A percentile compares a stretch with the other conserved stretches of the same genome.
These are phyloP conservation scores for Microdon myrmicae DNA, from an alignment of 2,888 invertebrate genomes.

Conservation along the genomic window DNA sequence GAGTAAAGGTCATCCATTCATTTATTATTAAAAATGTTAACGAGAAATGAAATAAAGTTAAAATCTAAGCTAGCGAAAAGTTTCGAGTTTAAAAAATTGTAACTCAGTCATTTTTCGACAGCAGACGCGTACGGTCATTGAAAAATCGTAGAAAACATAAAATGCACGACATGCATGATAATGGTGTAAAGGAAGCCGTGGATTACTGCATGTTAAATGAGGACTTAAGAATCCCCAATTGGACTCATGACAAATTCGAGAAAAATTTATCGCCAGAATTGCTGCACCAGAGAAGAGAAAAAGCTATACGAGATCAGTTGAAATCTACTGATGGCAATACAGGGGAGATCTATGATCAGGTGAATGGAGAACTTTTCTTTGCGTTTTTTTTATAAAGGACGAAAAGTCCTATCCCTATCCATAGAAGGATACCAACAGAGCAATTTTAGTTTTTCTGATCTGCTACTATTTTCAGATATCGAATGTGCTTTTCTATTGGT, in stretches of 20 bases:
- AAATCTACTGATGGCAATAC: conserved; percentile 49
- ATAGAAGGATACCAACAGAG: not conserved
- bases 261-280: conserved; percentile 24
- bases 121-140: too few species aligned
- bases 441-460: not conserved
- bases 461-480: not conserved
- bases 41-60: conserved; percentile 7
- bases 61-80: too few species aligned
- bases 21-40: not conserved
- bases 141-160: too few species aligned
- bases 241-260: conserved; percentile 24
- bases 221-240: conserved; percentile 25
- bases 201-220: conserved; percentile 22
- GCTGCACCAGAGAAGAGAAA: conserved; percentile 29
- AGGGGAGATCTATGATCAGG: conserved; percentile 52
- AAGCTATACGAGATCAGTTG: conserved; percentile 23
- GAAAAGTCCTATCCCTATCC: too few species aligned
- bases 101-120: too few species aligned
- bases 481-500: not conserved
- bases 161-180: conserved; percentile 33
- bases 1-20: not conserved
- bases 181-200: conserved; percentile 23
- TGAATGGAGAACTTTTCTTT: conserved; percentile 1
- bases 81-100: too few species aligned
- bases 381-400: too few species aligned